Base-by-base conservation (phyloP, 2,888 invertebrate species). In the Apomyelois bistriatella region DNA sequence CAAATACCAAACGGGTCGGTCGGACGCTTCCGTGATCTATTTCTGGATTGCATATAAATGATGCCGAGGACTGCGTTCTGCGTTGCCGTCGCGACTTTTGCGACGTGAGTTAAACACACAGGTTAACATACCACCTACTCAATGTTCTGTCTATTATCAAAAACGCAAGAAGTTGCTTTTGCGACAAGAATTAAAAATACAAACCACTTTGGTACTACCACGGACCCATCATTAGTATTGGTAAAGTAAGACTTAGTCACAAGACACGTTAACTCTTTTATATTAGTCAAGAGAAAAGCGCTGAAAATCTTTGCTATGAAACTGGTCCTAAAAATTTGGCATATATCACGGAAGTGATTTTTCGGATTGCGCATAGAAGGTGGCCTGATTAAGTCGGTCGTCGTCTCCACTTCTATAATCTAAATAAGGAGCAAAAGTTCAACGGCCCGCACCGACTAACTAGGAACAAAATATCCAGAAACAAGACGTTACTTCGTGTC, bases 341-440 rank as follows among this genome's bases (percentile, higher is more conserved):
- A 65, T 68, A 79, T 73, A 80, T 80, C 77, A 82, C 87, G 87
- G 87, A 88, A 88, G 83, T 62, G 64, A 76, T 76, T 70, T 75
- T 78, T 73, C 71, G 77, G 76, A 84, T 83, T 88, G 88, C 73
- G 87, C 87, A 59, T 74, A 79, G 79, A 77, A 67, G 58, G 66
- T 67, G 76, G 69, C 71, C 76, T 64, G 76, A 82, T 79, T 82
- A 75, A 76, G 76, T 75, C 79, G 80, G 80, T 78, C 82, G 77
- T 72, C 82, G 85, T 85, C 83, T 85, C 81, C 76, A 85, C 82
- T 84, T 77, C 82, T 85, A 85, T 83, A 87, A 82, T 88, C 89
- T 90, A 89, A 89, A 89, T 90, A 90, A 90, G 89, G 89, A 85
- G 83, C 88, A 85, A 82, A 87, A 86, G 89, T 88, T 90, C 88